These are phyloP conservation scores for Mastigias papua DNA, from an alignment of 30 jellyfish, hydroid and myxozoan species.

Conservation along the genomic window DNA sequence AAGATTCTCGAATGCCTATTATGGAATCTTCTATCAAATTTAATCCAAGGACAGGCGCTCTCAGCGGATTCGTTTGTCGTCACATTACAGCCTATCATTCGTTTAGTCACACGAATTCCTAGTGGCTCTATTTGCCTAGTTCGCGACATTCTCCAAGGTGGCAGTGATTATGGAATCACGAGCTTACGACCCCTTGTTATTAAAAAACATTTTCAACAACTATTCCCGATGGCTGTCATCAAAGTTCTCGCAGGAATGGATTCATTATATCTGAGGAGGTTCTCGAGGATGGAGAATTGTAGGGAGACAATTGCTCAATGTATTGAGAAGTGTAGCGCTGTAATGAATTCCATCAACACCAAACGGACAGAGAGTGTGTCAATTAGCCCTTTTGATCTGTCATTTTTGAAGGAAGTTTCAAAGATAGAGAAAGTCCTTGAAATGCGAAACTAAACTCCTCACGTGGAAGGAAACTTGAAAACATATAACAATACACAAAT, in stretches of 20 bases:
- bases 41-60: slow-evolving; percentile 4
- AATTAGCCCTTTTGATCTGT: slow-evolving; percentile 31
- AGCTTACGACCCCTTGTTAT: slow-evolving; percentile 6
- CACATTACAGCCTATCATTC: neutral
- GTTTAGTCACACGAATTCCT: slow-evolving; percentile 36
- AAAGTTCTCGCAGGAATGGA: slow-evolving; percentile 50
- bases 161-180: neutral
- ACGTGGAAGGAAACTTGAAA: too few relatives aligned
- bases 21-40: neutral
- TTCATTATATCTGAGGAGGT: slow-evolving; percentile 31
- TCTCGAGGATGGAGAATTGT: neutral
- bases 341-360: neutral
- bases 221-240: slow-evolving; percentile 30
- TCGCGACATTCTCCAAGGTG: slow-evolving; percentile 21
- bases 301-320: slow-evolving; percentile 1
- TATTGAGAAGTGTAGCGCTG: neutral
- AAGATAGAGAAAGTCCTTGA: neutral
- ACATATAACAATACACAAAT: too few relatives aligned
- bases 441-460: neutral
- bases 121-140: neutral
- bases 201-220: neutral
- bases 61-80: neutral
- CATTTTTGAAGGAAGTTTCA: slow-evolving; percentile 20
- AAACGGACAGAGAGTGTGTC: neutral
- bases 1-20: slow-evolving; percentile 24